Base-by-base conservation (phyloP, 2,888 invertebrate species). In the Pseudeuparius sepicola region DNA sequence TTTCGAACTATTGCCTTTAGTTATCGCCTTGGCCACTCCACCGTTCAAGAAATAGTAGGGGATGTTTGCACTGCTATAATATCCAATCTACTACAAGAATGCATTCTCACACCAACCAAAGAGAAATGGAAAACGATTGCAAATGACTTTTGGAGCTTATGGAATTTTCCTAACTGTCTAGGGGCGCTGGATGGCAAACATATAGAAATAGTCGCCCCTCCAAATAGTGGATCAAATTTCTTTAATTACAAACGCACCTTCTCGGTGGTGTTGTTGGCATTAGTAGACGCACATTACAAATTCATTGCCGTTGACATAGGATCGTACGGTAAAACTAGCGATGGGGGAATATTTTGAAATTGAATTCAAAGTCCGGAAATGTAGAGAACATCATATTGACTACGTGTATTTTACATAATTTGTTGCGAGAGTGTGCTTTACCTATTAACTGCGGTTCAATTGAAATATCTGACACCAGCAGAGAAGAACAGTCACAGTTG, bases 231-330 rank as follows among this genome's bases (percentile, higher is more conserved):
- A 11, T 31, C 31, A 5, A 7, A 11, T 3, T 31, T 11, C 18
- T 31, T 23, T 24, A 31, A 18, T 31, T 17, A 18, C 10, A 18
- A 31, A 31, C 14, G 16, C 7, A 31, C 18, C 4, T 31, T 31
- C 12, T 31, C 14, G 9, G 18, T 31, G 5, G 31, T 31, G 12
- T 12, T 31, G 12, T 28, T 28, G 13, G 49, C 51, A 17, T 14
- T 48, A n/a, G 48, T 50, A 26, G 49, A 52, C 39, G 45, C 48
- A 4, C 20, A 51, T 25, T 53, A 49, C 32, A 52, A 40, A 20
- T 54, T 53, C 42, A 38, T 49, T 37, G 34, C 39, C 26, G 47
- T 52, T 9, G 52, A 11, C 5, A 4, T 28, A 4, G 28, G 28
- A 11, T n/a, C 28, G n/a, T 28, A 11, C 28, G 28, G 28, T 13